Evolutionary conservation across 2,113 vertebrate species (phyloP).

Genomic region (Macrotus californicus): DNA sequence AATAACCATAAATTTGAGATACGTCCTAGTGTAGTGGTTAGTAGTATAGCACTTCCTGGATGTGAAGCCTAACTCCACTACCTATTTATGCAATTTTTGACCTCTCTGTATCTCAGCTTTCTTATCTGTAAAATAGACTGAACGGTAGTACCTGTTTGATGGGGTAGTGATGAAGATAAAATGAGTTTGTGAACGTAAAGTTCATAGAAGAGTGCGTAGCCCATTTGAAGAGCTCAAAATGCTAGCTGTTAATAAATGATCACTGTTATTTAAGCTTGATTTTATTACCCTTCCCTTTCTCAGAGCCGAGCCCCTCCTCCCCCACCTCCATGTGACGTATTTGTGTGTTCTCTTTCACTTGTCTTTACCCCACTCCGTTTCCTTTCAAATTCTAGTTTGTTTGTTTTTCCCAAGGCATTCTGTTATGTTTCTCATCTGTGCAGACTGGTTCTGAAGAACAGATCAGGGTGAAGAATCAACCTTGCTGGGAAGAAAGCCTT

Average conservation of each 20-base stretch:
- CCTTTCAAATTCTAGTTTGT: not conserved
- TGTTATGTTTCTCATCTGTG: not conserved
- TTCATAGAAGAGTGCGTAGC: not conserved
- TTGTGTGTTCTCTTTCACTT: not conserved
- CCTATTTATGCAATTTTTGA: not conserved
- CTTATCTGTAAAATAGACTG: not conserved
- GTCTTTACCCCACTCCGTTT: not conserved
- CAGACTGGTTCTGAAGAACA: not conserved
- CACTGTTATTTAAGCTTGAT: not conserved
- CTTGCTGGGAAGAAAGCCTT: not conserved
- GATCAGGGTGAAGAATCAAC: not conserved
- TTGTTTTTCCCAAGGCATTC: not conserved
- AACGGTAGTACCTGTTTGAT: not conserved
- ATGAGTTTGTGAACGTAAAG: not conserved
- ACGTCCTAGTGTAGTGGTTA: not conserved
- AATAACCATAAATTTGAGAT: not conserved
- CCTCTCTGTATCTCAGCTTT: not conserved
- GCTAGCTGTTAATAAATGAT: not conserved
- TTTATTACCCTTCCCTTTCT: not conserved
- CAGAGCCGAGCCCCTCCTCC: not conserved
- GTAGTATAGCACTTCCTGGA: not conserved
- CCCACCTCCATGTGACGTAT: rapidly evolving
- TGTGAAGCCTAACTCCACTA: not conserved
- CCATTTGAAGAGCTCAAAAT: not conserved
- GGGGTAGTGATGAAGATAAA: not conserved